Base-by-base conservation (phyloP, 1,140 invertebrate species). In the Homarus americanus region DNA sequence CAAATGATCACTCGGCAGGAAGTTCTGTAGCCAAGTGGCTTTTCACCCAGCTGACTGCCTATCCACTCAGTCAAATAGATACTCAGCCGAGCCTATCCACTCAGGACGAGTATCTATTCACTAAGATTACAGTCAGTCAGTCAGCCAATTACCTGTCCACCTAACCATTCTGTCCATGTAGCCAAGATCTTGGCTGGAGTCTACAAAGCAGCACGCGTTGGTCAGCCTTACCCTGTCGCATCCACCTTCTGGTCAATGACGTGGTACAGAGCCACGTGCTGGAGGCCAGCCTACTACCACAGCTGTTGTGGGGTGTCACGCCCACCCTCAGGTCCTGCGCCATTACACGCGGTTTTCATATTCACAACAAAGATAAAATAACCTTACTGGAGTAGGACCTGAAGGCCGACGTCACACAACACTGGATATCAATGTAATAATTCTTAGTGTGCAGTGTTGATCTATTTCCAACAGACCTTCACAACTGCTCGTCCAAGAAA, bases 141-240 rank as follows among this genome's bases (percentile, higher is more conserved):
- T 80, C 41, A 80, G 44, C 41, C 78, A 80, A 41, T 7, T 28
- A 80, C 40, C 78, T 49, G 44, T 44, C 78, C n/a, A 41, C n/a
- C 38, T 32, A 49, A 28, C 41, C 83, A 72, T 38, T 28, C 82
- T 73, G 63, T 32, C 69, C 78, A 73, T 38, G 28, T 15, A 41
- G 75, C 32, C 34, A 40, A 69, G 36, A 41, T 20, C 12, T 20
- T 28, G 78, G 79, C 66, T 32, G 38, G 63, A 38, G 44, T 53
- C n/a, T 20, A n/a, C 49, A 17, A 44, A 58, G 76, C 86, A 88
- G 76, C 86, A 88, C 86, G 53, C 58, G 63, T 24, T 38, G 63
- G 34, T 80, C 86, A 88, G 76, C 75, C 58, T 72, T 80, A 88
- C 86, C 86, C 86, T 88, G 86, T 88, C 86, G 76, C 58, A 49